phyloP scores from a whole-genome alignment of 2,797 vertebrate species.

The Sciurus vulgaris region DNA sequence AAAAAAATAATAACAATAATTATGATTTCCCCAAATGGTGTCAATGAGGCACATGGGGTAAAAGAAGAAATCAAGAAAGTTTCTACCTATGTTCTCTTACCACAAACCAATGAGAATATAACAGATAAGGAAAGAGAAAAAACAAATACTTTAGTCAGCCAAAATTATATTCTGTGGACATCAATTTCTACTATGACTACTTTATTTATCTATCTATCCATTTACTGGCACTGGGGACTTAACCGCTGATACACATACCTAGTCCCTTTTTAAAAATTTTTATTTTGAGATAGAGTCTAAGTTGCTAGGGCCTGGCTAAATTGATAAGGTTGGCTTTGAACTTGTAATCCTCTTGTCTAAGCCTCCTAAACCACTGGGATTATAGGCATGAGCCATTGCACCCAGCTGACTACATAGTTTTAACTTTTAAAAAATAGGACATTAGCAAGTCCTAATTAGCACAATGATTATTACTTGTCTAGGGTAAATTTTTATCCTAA shows the following conservation, averaged over 20 bases:
- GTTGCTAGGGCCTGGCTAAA: no score
- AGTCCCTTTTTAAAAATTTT: no score
- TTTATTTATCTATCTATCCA: no score
- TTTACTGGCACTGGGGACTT: no score
- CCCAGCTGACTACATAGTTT: not conserved
- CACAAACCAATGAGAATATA: conserved; percentile 1
- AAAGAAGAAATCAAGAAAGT: not conserved
- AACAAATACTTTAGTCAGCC: not conserved
- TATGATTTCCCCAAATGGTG: not conserved
- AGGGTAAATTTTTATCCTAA: not conserved
- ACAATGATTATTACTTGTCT: not conserved
- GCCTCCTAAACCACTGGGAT: no score
- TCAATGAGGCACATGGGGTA: not conserved
- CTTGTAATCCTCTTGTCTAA: no score
- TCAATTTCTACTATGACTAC: conserved; percentile 20
- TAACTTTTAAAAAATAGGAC: conserved; percentile 33
- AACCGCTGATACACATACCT: no score
- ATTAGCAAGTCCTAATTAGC: conserved; percentile 2
- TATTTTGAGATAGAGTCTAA: no score
- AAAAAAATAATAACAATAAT: not conserved
- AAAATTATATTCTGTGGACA: not conserved
- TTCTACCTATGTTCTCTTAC: not conserved
- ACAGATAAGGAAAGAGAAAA: not conserved
- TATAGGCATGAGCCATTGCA: no score
- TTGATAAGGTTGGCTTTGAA: no score